Conservation (phyloP, 2,113 vertebrate genomes). For the Erythrocercus mccallii region DNA sequence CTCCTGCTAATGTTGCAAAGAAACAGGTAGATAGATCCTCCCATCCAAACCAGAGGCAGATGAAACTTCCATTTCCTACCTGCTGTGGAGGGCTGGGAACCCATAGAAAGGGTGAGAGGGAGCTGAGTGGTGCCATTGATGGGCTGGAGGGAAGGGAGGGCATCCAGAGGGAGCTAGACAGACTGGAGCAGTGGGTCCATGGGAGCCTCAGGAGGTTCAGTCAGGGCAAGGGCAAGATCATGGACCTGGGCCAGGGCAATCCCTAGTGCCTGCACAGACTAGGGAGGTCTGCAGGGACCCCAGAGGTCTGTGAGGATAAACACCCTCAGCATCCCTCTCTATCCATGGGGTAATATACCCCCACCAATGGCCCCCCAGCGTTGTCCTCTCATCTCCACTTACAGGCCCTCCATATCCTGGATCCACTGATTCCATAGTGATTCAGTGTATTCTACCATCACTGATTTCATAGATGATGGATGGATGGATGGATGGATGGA, state of each 20-base stretch:
- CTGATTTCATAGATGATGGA: not conserved
- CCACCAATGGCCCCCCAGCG: not conserved
- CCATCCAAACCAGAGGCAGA: not conserved
- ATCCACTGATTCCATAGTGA: not conserved
- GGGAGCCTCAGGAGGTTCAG: not conserved
- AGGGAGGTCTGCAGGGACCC: not conserved
- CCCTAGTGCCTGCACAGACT: not conserved
- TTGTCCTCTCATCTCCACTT: not conserved
- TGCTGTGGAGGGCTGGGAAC: not conserved
- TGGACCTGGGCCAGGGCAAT: too few species aligned
- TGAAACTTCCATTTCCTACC: not conserved
- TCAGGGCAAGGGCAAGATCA: not conserved
- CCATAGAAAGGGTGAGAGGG: not conserved
- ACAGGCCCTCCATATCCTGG: not conserved
- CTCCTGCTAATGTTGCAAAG: not conserved
- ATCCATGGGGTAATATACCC: not conserved
- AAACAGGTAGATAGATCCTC: not conserved
- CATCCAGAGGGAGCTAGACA: not conserved
- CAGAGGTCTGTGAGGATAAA: not conserved
- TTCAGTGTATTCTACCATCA: not conserved
- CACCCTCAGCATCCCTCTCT: not conserved
- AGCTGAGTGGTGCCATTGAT: rapidly evolving
- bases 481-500: not conserved
- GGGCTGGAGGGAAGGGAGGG: not conserved
- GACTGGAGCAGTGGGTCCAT: not conserved